Percentiles rank a stretch among this genome's conserved stretches.
phyloP scores from a whole-genome alignment of 2,797 vertebrate genomes.

The Hyperoplus lanceolatus region DNA sequence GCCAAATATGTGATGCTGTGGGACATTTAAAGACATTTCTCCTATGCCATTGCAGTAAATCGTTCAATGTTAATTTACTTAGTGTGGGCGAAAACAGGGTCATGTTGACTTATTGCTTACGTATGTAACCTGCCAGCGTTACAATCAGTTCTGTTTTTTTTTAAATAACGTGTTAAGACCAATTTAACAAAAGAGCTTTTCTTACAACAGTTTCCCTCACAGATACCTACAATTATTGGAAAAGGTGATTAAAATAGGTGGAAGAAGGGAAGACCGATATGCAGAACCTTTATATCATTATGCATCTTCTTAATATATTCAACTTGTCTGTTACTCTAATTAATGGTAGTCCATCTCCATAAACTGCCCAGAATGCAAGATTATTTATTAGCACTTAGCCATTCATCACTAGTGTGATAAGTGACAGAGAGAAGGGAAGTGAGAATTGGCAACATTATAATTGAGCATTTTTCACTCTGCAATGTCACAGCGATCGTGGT shows the following conservation, averaged over 20 bases:
- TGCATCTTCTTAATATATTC: slow-evolving; percentile 62
- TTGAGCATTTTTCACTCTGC: slow-evolving; percentile 79
- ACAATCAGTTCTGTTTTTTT: slow-evolving; percentile 3
- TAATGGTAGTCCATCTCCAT: slow-evolving; percentile 62
- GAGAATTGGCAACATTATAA: slow-evolving; percentile 76
- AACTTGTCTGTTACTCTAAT: slow-evolving; percentile 74
- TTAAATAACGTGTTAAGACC: background rate
- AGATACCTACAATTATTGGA: slow-evolving; percentile 50
- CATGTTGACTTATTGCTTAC: background rate
- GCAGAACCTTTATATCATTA: slow-evolving; percentile 52
- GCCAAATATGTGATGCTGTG: too few species aligned
- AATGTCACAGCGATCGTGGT: slow-evolving; percentile 69
- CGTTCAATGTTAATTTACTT: too few species aligned
- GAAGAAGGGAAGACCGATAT: slow-evolving; percentile 20
- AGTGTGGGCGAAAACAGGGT: too few species aligned
- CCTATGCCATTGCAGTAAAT: too few species aligned
- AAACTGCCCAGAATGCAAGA: slow-evolving; percentile 60
- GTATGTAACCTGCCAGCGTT: background rate
- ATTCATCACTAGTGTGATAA: slow-evolving; percentile 72
- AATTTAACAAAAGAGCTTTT: slow-evolving; percentile 38
- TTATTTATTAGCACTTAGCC: slow-evolving; percentile 70
- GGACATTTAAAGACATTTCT: too few species aligned
- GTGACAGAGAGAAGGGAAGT: slow-evolving; percentile 65
- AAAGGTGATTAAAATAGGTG: slow-evolving; percentile 40
- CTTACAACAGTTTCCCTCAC: background rate